Base-by-base conservation (phyloP, 2,113 vertebrate genomes). In the Proteles cristata region DNA sequence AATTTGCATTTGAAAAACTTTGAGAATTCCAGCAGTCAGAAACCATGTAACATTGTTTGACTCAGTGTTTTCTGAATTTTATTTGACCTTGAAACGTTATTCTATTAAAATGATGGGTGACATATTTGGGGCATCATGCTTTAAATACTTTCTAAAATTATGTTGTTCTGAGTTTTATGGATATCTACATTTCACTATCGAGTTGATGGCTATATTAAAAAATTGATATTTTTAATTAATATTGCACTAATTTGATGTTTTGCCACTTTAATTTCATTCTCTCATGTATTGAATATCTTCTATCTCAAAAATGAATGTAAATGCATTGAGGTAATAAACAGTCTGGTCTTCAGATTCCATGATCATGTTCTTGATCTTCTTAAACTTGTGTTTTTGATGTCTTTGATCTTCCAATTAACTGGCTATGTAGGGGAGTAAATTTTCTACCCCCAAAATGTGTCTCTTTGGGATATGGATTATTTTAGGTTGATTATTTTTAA, bases 271-370 rank as follows among this genome's bases (percentile, higher is more conserved):
- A 77, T 48, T 58, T 96, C 58, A 63, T 3, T 39, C 19, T 71
- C 15, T 76, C 3, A 33, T 68, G 0, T 66, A 26, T 11, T 71
- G 9, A 74, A n/a, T 39, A 69, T 35, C 16, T 71, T 45, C 28
- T 69, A 63, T 82, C 26, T 95, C 55, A 93, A 39, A 87, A 97
- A 90, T 80, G 5, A 88, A 76, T 76, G 12, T 76, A 90, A 95
- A 61, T 80, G 3, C 25, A 79, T 25, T 87, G 28, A 96, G 9
- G 23, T 81, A 43, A 83, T 79, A 48, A 88, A 28, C 1, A 68
- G 81, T 61, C n/a, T 35, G 28, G 8, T 58, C 21, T 81, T 77
- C 43, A 81, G 26, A 88, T 58, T 21, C 25, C 12, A 19, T 58
- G 2, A 76, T 89, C 17, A 39, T 73, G 3, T 25, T 97, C 15